Evolutionary conservation across 1,140 invertebrate species (phyloP).

Genomic region (Drosophila persimilis): DNA sequence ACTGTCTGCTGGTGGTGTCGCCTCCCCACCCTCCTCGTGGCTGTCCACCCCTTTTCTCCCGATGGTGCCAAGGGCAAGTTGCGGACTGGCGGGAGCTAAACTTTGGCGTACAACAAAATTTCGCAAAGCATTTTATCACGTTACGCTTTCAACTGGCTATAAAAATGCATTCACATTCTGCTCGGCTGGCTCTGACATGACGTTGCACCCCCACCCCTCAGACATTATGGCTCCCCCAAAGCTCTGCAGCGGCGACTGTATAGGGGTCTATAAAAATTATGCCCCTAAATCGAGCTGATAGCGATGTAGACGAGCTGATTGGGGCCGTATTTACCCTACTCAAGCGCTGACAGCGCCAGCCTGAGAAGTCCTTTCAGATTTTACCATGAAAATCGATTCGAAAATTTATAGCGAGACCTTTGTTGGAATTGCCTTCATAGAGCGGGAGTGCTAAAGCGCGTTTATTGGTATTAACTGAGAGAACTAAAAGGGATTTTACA

Average conservation of each 20-base stretch:
- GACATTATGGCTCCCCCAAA: not conserved
- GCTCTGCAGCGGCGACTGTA: not conserved
- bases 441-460: constrained; percentile 21
- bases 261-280: constrained; percentile 66
- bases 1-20: too few species aligned
- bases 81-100: constrained; percentile 69
- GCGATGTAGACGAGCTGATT: constrained; percentile 37
- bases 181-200: constrained; percentile 55
- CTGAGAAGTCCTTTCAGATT: constrained; percentile 65
- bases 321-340: constrained; percentile 63
- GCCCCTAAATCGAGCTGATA: constrained; percentile 67
- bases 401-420: constrained; percentile 28
- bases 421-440: constrained; percentile 27
- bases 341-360: constrained; percentile 59
- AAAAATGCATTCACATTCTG: constrained; percentile 69
- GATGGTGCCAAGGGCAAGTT: constrained; percentile 64
- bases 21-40: not conserved
- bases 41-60: not conserved
- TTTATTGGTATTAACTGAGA: constrained; percentile 30
- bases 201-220: constrained; percentile 26
- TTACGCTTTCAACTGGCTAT: constrained; percentile 77
- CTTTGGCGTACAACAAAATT: constrained; percentile 66
- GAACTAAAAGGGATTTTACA: not conserved
- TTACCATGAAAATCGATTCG: constrained; percentile 65
- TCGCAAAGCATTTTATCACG: constrained; percentile 76